Base-by-base conservation (phyloP, 2,113 vertebrate genomes). In the Tupaia tana region DNA sequence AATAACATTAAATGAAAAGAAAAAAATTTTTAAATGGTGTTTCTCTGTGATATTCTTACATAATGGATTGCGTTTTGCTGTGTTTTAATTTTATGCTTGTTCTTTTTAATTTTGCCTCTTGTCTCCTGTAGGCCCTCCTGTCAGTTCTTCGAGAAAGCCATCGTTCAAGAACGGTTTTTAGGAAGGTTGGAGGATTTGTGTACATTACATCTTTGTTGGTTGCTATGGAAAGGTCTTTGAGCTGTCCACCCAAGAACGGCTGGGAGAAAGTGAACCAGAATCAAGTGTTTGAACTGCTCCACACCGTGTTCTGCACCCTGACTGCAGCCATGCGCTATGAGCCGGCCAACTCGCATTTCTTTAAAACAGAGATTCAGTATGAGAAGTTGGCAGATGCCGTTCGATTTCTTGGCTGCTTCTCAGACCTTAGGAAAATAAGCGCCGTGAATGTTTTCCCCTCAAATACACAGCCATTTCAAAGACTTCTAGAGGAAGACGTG, bases 321-420 rank as follows among this genome's bases (percentile, higher is more conserved):
- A 99, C 99, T 2, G 99, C 99, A 19, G 99, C 99, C 15, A 99
- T 99, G 99, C 99, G 99, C 95, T 99, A 99, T 0, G 99, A 99
- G 94, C 99, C 99, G 0, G 99, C 99, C 98, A 99, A 99, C 98
- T 99, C 99, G 0, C 99, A 99, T 97, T 99, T 99, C 98, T 99
- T 99, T 98, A 99, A 98, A 97, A 99, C 99, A 3, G 99, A 99
- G 98, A 99, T 99, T 98, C 99, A 99, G 98, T 99, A 99, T 27
- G 99, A 99, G 98, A 99, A 99, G 98, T 98, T 99, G 98, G 99
- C 99, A 1, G 99, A 99, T 84, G 99, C 99, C 0, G 99, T 99
- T 96, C 99, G 99, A 89, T 98, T 99, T 88, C 99, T 99, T 86
- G 99, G 99, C 95, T 99, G 99, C 97, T 99, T 99, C 98, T 99